These are phyloP conservation scores for Drosophila nr. medialis DNA, from an alignment of 2,888 invertebrate genomes.

Conservation along the genomic window DNA sequence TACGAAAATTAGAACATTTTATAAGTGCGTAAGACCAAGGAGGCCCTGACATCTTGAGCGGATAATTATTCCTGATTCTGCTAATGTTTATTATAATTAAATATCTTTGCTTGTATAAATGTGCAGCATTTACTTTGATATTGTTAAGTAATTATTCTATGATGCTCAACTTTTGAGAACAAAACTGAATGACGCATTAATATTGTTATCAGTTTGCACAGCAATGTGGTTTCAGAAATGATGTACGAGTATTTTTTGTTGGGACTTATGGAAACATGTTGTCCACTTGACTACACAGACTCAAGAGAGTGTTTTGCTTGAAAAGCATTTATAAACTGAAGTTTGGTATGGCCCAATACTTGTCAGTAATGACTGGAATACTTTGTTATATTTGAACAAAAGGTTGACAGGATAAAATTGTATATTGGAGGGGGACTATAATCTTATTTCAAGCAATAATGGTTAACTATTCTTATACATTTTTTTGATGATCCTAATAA, in stretches of 20 bases:
- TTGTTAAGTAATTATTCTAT: not conserved
- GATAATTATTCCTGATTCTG: not conserved
- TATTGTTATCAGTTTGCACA: not conserved
- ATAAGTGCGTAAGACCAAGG: not conserved
- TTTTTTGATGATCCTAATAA: not conserved
- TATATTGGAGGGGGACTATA: not conserved
- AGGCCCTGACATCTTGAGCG: not conserved
- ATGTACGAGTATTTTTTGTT: not conserved
- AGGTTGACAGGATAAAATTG: not conserved
- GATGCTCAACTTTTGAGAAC: not conserved
- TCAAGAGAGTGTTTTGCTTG: not conserved
- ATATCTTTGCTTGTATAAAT: not conserved
- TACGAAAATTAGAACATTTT: rapidly evolving
- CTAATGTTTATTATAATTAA: not conserved
- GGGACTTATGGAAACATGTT: not conserved
- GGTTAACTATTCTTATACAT: not conserved
- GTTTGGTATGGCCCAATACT: not conserved
- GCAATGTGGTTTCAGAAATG: not conserved
- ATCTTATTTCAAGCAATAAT: not conserved
- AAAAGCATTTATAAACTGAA: not conserved
- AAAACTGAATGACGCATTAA: not conserved
- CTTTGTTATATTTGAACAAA: not conserved
- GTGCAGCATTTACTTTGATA: not conserved
- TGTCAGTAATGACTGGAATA: not conserved
- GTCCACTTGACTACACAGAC: not conserved